Base-by-base conservation (phyloP, 1,140 invertebrate species). In the Varroa destructor region DNA sequence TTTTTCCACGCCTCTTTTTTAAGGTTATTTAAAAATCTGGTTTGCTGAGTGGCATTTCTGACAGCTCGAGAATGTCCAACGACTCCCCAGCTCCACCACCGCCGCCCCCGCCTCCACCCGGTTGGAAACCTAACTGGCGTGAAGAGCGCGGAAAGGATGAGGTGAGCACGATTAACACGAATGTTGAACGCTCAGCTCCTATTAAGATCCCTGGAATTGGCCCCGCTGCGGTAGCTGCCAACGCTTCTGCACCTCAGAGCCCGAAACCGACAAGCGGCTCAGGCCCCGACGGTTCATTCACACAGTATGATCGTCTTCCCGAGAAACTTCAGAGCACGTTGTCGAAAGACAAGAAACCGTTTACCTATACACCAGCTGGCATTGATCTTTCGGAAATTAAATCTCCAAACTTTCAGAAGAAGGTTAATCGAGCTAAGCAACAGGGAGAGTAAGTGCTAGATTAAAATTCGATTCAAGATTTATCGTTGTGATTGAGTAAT, bases 291-390 rank as follows among this genome's bases (percentile, higher is more conserved):
- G 61, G 61, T 3, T 67, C 61, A 12, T 25, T 67, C 61, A 37
- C 12, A 40, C 61, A 67, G 40, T 67, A 67, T 37, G 61, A 67
- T 37, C 61, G 61, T 77, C 89, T 91, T 58, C 91, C 91, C 72
- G 86, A 88, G 56, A 90, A 89, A 64, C 88, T 95, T 43, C 89
- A 93, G 77, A 91, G 91, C 77, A 90, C 91, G 4, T 91, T 94
- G 89, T 87, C 91, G 85, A 91, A 93, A 81, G 91, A 95, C 78
- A 95, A 93, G 79, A 93, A 81, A 78, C 91, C 91, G 0, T 95
- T 94, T 78, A 94, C 91, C 1, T 95, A 95, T 78, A 93, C 91
- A 14, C 91, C 91, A 1, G 89, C 89, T 12, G 91, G 91, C 71
- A 83, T 95, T 58, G 90, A 95, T 79, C 82, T 95, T 42, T 90